Percentiles rank a stretch among this genome's conserved stretches.
Conservation (phyloP, 2,888 invertebrate species). For the Rotaria magnacalcarata region DNA sequence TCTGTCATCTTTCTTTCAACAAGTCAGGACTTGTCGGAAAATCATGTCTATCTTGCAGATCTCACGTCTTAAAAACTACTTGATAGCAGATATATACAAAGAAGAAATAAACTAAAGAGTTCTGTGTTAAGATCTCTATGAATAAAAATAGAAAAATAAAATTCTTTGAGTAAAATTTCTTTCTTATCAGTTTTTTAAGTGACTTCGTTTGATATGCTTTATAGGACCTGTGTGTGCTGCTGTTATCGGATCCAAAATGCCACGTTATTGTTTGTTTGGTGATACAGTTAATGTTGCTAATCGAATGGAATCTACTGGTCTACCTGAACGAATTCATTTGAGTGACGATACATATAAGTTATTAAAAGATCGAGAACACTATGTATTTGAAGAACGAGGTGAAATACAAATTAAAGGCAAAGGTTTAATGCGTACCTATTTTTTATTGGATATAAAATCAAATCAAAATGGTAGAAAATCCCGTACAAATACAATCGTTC, state of each 20-base stretch:
- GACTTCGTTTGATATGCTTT: slow-evolving; percentile 33
- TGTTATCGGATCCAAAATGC: slow-evolving; percentile 88
- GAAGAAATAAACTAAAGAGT: too few relatives aligned
- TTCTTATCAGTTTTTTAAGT: too few relatives aligned
- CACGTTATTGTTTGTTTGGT: slow-evolving; percentile 94
- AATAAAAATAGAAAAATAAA: too few relatives aligned
- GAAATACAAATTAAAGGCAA: slow-evolving; percentile 91
- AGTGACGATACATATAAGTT: not conserved
- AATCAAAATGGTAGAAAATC: not conserved
- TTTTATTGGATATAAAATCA: slow-evolving; percentile 64
- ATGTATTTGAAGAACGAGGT: slow-evolving; percentile 80
- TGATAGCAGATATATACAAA: too few relatives aligned
- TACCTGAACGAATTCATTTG: slow-evolving; percentile 21
- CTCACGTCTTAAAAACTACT: too few relatives aligned
- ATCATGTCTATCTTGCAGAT: too few relatives aligned
- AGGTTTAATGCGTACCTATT: slow-evolving; percentile 78
- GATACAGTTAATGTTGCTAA: slow-evolving; percentile 93
- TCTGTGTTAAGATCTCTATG: too few relatives aligned
- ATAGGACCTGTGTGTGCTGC: slow-evolving; percentile 88
- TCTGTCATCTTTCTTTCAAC: not conserved
- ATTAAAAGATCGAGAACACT: slow-evolving; percentile 70
- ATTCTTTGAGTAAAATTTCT: too few relatives aligned
- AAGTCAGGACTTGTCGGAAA: too few relatives aligned
- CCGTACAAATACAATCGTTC: not conserved
- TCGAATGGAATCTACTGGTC: slow-evolving; percentile 88